Evolutionary conservation across 2,888 invertebrate genomes (phyloP).

Genomic region (Aporophyla lueneburgensis): DNA sequence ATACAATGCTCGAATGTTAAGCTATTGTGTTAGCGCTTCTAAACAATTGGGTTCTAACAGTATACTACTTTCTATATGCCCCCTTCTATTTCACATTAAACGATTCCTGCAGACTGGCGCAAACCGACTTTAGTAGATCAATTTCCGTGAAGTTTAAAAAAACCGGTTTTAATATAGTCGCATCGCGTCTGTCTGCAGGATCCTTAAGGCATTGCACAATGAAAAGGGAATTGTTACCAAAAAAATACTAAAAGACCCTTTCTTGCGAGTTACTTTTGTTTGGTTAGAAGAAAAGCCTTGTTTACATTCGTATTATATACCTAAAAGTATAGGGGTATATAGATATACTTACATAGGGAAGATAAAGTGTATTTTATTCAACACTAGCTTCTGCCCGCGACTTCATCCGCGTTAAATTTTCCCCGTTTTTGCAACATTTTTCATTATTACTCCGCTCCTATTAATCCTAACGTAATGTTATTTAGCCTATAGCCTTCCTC

Average conservation of each 20-base stretch:
- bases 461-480: too few species aligned
- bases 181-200: too few species aligned
- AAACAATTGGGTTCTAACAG: conserved; percentile 40
- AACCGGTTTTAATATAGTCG: too few species aligned
- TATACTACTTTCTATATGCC: neutral
- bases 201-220: conserved; percentile 16
- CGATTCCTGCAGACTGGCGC: too few species aligned
- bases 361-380: neutral
- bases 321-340: neutral
- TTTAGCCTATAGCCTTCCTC: too few species aligned
- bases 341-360: conserved; percentile 5
- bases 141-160: too few species aligned
- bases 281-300: conserved; percentile 9
- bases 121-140: too few species aligned
- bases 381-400: too few species aligned
- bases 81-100: conserved; percentile 17
- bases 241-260: conserved; percentile 23
- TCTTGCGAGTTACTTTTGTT: conserved; percentile 12
- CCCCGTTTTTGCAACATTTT: too few species aligned
- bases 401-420: too few species aligned
- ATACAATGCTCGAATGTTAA: conserved; percentile 22
- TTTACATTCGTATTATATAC: conserved; percentile 13
- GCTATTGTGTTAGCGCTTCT: conserved; percentile 2
- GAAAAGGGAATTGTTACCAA: conserved; percentile 9
- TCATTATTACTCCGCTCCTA: too few species aligned